Base-by-base conservation (phyloP, 1,140 invertebrate species). In the Sycophila sp. region DNA sequence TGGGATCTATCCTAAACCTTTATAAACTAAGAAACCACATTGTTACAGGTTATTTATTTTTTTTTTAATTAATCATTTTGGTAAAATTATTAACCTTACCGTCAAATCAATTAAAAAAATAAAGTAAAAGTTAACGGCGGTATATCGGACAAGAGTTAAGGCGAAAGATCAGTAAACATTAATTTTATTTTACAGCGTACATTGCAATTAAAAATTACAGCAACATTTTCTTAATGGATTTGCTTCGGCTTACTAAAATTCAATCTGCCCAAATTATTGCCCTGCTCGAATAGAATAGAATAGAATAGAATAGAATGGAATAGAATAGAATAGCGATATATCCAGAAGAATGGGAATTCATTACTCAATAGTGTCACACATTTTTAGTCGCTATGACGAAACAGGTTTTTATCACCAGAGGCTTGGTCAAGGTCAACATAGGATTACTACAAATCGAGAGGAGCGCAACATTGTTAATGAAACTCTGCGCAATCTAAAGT, bases 71-170 rank as follows among this genome's bases (percentile, higher is more conserved):
- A n/a, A 42, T 42, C n/a, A 7, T 49, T 49, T 22, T 11, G n/a
- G 19, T 49, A 49, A 49, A 49, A 49, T 49, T 49, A 49, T 49
- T 11, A 49, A 49, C 19, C 11, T 15, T 49, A 22, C 45, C 19
- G 19, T 22, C 45, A 49, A 49, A 49, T 49, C 45, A 49, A 49
- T 49, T 24, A 49, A 49, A 49, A 49, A 49, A 49, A 49, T 24
- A 22, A 49, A 49, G 45, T 24, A 24, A 22, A 19, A 49, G 19
- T 11, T 49, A 22, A 19, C 19, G 45, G 45, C 11, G 45, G 45
- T 19, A 49, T 49, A 49, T 19, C 4, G 15, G 45, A 3, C 5
- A 22, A 49, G 40, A 42, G 40, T 42, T n/a, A 42, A 42, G 4
- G 40, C 15, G 15, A 42, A 42, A 42, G 4, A 42, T 42, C 8